Evolutionary conservation across 2,113 vertebrate species (phyloP), one percentile per base, ranked within the genome.

Genomic region (Perca fluviatilis): DNA sequence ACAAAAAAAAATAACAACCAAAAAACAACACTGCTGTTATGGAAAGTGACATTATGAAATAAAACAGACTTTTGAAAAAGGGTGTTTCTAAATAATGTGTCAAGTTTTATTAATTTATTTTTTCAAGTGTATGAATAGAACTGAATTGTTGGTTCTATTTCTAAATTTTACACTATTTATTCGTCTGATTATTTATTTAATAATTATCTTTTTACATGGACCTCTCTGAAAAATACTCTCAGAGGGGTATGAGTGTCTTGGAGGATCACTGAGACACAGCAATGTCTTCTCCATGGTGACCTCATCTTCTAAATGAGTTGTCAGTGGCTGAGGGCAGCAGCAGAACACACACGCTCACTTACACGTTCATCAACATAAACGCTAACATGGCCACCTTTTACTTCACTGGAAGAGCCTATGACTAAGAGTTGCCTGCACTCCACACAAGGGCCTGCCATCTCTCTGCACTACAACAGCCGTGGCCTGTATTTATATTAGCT

Each of bases 401-500:
- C 68, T 74, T 85, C 72, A 15, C 23, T 56, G 76, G 47, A 81
- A 25, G 47, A 80, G 80, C 62, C n/a, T 2, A 50, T 84, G 86
- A 89, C 84, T 83, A 47, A 87, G 80, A 65, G 58, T 53, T 68
- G 86, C 85, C 68, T 25, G 23, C 69, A 49, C 80, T 85, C 79
- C 62, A 85, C 78, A 73, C 60, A 36, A 71, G 72, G 69, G 53
- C 71, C 92, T 89, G 88, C 85, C 81, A 84, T 91, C 85, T 77
- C 89, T 86, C 82, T 16, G 57, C 79, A 69, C 57, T 66, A 50
- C 87, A 90, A 73, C 86, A 85, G 85, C 78, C 81, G 49, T 16
- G 74, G 50, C 82, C 79, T 83, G 88, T 93, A 90, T 95, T 94
- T 93, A 93, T 94, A 92, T 94, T 90, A 93, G 87, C 88, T 60